Evolutionary conservation across 2,113 vertebrate genomes (phyloP).

Genomic region (Corydoras maculifer): DNA sequence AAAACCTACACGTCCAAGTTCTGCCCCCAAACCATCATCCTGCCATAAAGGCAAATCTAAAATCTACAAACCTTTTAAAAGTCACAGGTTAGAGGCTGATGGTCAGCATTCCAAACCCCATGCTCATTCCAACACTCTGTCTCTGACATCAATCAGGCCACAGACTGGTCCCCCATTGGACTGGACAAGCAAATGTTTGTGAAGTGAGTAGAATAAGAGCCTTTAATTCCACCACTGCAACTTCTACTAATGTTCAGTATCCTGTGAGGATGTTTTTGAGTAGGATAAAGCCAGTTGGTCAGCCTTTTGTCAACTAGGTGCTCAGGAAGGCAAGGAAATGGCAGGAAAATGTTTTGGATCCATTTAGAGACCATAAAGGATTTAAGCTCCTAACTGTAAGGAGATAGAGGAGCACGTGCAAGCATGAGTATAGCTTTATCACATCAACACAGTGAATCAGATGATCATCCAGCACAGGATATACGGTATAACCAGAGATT

Average conservation of each 20-base stretch:
- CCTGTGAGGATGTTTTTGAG: constrained; percentile 22
- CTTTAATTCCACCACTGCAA: background rate
- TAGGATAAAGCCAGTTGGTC: background rate
- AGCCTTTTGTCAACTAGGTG: constrained; percentile 9
- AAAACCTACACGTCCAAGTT: background rate
- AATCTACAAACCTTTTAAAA: constrained; percentile 50
- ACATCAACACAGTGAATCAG: too few relatives aligned
- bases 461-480: constrained; percentile 37
- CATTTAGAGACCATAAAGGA: constrained; percentile 38
- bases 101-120: constrained; percentile 42
- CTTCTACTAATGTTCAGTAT: constrained; percentile 25
- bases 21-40: background rate
- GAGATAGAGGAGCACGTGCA: constrained; percentile 49
- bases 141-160: constrained; percentile 40
- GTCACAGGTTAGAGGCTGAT: constrained; percentile 50
- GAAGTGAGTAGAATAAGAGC: background rate
- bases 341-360: constrained; percentile 31
- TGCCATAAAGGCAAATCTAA: constrained; percentile 36
- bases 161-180: constrained; percentile 18
- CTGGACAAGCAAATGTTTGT: background rate
- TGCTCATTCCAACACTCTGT: constrained; percentile 53
- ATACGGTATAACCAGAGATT: too few relatives aligned
- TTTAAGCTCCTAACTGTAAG: constrained; percentile 61
- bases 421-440: too few relatives aligned
- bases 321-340: background rate